Base-by-base conservation (phyloP, 2,113 vertebrate species). In the Gymnobelideus leadbeateri region DNA sequence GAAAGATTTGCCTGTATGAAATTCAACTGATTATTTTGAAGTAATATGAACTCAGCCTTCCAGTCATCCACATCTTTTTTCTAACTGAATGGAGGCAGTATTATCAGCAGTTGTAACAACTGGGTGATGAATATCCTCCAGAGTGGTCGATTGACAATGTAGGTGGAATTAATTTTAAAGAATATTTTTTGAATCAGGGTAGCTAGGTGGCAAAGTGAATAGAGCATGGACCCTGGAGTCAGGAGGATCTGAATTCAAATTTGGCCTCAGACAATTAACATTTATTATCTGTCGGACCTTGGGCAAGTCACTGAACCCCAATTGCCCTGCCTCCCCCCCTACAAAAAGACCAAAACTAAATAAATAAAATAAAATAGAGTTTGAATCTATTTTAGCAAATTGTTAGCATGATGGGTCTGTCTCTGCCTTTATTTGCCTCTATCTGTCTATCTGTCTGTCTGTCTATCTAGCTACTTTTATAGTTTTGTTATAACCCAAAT, bases 331-430 rank as follows among this genome's bases (percentile, higher is more conserved):
- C 47, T 49, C 4, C 47, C 4, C 47, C 47, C 47, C 47, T 49
- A 2, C 47, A 49, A 49, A 49, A 49, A 49, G 47, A 49, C 47
- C 47, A 49, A 49, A 49, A 49, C 2, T 49, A 49, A 49, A 49
- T 49, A 49, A 49, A 49, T 49, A 49, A 49, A 49, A 3, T 49
- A 49, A 49, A 49, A 49, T 54, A 25, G 53, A 54, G 12, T 92
- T 89, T 93, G 89, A 23, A 91, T 93, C 25, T 52, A 54, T 19
- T 95, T 92, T 14, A 92, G 84, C 16, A 21, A 91, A 49, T 28
- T n/a, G 10, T 10, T 54, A 84, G n/a, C 19, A 23, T 43, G 68
- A 43, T 50, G 2, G 43, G 1, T 54, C 1, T 49, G 93, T 51
- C 10, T 43, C 2, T 92, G 28, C 2, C 3, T 26, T 53, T 68